Base-by-base conservation (phyloP, 1,140 invertebrate species). In the Semibalanus balanoides region DNA sequence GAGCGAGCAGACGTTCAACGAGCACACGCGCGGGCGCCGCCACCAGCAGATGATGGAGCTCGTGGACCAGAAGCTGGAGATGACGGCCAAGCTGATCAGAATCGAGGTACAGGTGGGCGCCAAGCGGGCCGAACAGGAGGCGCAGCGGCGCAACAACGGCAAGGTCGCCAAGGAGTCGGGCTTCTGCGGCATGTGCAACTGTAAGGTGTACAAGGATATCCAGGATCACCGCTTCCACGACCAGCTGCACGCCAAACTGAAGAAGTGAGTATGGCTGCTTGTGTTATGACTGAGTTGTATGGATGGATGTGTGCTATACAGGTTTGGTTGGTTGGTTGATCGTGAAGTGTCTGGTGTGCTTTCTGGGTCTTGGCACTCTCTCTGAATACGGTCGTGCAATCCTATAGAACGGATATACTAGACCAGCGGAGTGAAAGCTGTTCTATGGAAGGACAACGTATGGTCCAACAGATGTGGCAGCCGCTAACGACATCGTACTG, bases 11-110 rank as follows among this genome's bases (percentile, higher is more conserved):
- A 17, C 70, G 70, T 72, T 72, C 29, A 30, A 14, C 28, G 70
- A 72, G 28, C 70, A 72, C 70, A 27, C 25, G 70, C 70, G 70
- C 70, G 70, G 70, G 19, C 29, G 70, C 28, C 9, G 25, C 7
- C 70, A 72, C 25, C 70, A 72, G 70, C 70, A 29, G 29, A 72
- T 72, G 70, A 72, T 72, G 70, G 70, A 72, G 70, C 70, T 72
- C 19, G 29, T 72, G 70, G 70, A 72, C 1, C 28, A 28, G n/a
- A 28, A 30, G 70, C 70, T 72, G 3, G 70, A 72, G 70, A 1
- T 5, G 29, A 28, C 7, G 25, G 70, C 70, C 70, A 72, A 72
- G 70, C 70, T 72, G 70, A 72, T 72, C 29, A 17, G 70, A 0
- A 29, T 72, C 29, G 70, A 72, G 29, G 25, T 72, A 3, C 70